Conservation (phyloP, 2,113 vertebrate species). For the Fulica atra region DNA sequence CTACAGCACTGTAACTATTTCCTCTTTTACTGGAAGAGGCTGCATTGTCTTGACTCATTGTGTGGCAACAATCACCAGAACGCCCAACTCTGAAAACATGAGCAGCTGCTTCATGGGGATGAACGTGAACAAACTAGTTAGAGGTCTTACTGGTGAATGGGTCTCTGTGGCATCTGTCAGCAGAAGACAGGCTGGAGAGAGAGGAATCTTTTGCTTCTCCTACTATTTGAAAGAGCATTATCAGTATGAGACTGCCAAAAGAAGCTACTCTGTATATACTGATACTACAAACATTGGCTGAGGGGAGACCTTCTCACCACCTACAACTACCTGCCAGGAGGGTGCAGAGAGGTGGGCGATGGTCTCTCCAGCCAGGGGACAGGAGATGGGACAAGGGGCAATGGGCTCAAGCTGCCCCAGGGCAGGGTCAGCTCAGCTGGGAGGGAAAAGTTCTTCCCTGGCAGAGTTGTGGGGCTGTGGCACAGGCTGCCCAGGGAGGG, state of each 20-base stretch:
- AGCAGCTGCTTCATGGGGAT: neutral
- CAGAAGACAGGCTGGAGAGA: neutral
- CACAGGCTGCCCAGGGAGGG: no score
- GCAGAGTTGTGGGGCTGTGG: no score
- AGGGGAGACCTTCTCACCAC: no score
- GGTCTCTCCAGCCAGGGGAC: no score
- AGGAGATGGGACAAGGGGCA: no score
- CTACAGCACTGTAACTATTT: neutral
- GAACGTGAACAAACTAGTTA: neutral
- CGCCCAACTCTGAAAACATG: neutral
- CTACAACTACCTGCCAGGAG: no score
- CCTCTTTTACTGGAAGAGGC: neutral
- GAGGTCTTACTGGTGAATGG: neutral
- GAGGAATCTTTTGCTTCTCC: neutral
- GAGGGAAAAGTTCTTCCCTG: no score
- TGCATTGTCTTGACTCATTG: accelerated
- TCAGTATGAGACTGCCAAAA: neutral
- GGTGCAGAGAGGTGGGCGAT: no score
- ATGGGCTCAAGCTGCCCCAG: no score
- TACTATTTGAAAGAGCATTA: neutral
- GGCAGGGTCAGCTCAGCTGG: no score
- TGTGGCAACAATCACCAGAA: neutral
- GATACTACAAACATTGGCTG: neutral
- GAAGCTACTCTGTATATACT: neutral
- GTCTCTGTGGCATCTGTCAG: neutral